phyloP scores from a whole-genome alignment of 2,888 invertebrate genomes.

The Copidosoma aretas region DNA sequence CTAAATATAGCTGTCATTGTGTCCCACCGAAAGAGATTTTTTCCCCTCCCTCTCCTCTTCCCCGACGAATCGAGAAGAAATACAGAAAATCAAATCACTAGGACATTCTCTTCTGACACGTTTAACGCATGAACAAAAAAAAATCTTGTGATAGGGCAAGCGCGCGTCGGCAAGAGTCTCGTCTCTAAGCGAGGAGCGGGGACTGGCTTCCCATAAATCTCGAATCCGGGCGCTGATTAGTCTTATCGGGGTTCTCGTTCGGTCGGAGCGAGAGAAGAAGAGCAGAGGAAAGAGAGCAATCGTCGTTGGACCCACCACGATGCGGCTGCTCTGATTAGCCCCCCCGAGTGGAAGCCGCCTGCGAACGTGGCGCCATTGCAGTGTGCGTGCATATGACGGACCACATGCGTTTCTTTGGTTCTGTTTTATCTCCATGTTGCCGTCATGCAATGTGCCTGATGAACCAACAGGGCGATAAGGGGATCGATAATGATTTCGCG shows the following conservation, averaged over 20 bases:
- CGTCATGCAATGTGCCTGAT: too few relatives aligned
- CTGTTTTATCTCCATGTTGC: too few relatives aligned
- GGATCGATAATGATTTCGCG: too few relatives aligned
- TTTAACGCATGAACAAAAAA: neutral
- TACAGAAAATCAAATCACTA: too few relatives aligned
- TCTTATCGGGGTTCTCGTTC: slow-evolving; percentile 40
- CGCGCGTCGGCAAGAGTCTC: too few relatives aligned
- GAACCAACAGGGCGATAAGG: too few relatives aligned
- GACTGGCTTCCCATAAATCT: slow-evolving; percentile 36
- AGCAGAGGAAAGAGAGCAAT: neutral
- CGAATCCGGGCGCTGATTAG: slow-evolving; percentile 40
- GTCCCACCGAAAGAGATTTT: too few relatives aligned
- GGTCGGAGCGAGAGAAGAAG: slow-evolving; percentile 11
- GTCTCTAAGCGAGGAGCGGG: neutral
- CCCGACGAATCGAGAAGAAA: neutral
- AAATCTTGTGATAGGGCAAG: neutral
- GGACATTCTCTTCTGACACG: too few relatives aligned
- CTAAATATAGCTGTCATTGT: too few relatives aligned
- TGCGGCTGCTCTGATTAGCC: slow-evolving; percentile 34
- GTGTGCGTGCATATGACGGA: slow-evolving; percentile 21
- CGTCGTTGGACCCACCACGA: slow-evolving; percentile 37
- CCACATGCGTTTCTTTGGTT: neutral
- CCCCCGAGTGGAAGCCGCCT: slow-evolving; percentile 14
- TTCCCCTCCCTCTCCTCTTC: too few relatives aligned
- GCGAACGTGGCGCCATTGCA: too few relatives aligned